Conservation (phyloP, 2,888 invertebrate genomes). For the Epistrophe grossulariae region DNA sequence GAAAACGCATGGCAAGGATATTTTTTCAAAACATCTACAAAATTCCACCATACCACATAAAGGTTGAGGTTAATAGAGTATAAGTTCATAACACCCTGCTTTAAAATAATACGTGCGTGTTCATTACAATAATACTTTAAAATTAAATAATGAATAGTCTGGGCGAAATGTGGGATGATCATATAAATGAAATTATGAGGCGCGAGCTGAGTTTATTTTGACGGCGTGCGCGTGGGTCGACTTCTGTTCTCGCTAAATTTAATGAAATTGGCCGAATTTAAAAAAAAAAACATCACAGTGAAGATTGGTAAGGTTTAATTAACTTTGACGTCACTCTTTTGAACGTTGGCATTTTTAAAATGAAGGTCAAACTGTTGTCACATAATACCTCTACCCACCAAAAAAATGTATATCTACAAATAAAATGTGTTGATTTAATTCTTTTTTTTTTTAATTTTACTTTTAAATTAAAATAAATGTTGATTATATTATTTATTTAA, state of each 20-base stretch:
- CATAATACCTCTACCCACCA: background rate
- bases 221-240: conserved; percentile 50
- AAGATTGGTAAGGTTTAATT: conserved; percentile 7
- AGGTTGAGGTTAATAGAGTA: too few relatives aligned
- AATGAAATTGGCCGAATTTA: conserved; percentile 10
- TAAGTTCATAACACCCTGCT: too few relatives aligned
- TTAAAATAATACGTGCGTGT: too few relatives aligned
- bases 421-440: background rate
- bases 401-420: background rate
- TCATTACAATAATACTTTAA: background rate
- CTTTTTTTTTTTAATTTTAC: background rate
- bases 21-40: too few relatives aligned
- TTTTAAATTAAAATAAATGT: background rate
- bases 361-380: conserved; percentile 6
- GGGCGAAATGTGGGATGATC: conserved; percentile 5
- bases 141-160: background rate
- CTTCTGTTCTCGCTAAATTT: background rate
- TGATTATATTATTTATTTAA: background rate
- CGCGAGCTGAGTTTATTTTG: conserved; percentile 65
- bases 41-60: too few relatives aligned
- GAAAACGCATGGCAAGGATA: too few relatives aligned
- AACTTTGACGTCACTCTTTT: conserved; percentile 35
- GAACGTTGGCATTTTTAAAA: background rate
- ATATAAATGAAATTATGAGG: conserved; percentile 61
- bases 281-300: background rate